Percentiles rank a stretch among this genome's conserved stretches.
These are phyloP conservation scores for Bruchidius siliquastri DNA, from an alignment of 2,888 invertebrate species.

Conservation along the genomic window DNA sequence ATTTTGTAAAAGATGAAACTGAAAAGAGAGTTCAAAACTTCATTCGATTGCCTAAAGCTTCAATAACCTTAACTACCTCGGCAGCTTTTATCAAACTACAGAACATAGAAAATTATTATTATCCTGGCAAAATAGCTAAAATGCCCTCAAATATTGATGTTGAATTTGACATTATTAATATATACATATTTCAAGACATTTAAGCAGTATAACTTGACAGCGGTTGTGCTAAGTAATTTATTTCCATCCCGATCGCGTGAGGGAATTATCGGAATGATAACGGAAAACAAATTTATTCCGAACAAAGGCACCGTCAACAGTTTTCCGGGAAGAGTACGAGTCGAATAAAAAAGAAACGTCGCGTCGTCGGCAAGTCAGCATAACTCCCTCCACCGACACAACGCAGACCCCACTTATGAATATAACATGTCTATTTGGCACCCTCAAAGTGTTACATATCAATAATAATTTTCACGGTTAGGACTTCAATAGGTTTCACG, in stretches of 20 bases:
- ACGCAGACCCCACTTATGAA: slow-evolving; percentile 41
- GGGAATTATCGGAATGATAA: not conserved
- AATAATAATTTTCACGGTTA: slow-evolving; percentile 46
- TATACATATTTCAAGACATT: too few relatives aligned
- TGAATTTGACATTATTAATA: too few relatives aligned
- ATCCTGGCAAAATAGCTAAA: too few relatives aligned
- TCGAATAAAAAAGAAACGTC: not conserved
- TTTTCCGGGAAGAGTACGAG: not conserved
- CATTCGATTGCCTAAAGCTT: too few relatives aligned
- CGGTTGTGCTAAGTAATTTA: not conserved
- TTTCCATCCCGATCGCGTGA: not conserved
- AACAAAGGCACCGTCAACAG: not conserved
- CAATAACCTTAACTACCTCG: too few relatives aligned
- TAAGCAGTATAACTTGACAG: too few relatives aligned
- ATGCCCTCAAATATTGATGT: too few relatives aligned
- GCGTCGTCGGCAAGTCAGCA: not conserved
- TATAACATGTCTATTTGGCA: slow-evolving; percentile 50
- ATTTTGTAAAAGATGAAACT: too few relatives aligned
- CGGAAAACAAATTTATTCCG: not conserved
- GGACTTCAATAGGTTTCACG: slow-evolving; percentile 42
- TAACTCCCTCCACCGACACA: not conserved
- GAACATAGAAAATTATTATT: too few relatives aligned
- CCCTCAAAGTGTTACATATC: slow-evolving; percentile 50
- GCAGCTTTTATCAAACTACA: too few relatives aligned
- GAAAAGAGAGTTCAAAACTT: too few relatives aligned